phyloP scores from a whole-genome alignment of 2,113 vertebrate species.

The Oncorhynchus clarkii region DNA sequence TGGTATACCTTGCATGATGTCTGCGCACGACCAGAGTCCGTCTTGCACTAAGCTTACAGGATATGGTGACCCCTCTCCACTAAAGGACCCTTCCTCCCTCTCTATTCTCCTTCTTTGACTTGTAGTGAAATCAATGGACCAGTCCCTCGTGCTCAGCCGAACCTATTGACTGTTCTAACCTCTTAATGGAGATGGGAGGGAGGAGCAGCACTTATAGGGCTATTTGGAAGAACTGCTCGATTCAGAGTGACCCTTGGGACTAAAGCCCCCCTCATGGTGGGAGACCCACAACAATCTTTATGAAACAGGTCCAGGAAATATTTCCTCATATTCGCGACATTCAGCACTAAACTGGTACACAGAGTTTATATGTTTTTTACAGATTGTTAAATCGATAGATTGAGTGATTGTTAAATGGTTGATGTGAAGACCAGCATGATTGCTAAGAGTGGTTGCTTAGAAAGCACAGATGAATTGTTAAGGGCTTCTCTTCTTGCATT shows the following conservation, averaged over 20 bases:
- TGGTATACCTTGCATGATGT: too few relatives aligned
- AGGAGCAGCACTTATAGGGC: conserved; percentile 69
- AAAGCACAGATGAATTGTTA: too few relatives aligned
- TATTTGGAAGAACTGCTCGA: conserved; percentile 63
- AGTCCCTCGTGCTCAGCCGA: conserved; percentile 54
- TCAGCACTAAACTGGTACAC: neutral
- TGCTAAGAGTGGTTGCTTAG: too few relatives aligned
- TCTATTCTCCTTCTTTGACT: conserved; percentile 31
- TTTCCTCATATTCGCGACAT: neutral
- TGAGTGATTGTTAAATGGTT: neutral
- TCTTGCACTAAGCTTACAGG: too few relatives aligned
- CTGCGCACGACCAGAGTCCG: too few relatives aligned
- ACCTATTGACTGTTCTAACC: conserved; percentile 69
- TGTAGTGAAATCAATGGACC: conserved; percentile 64
- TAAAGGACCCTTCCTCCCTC: neutral
- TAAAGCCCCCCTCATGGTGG: neutral
- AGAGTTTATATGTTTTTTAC: neutral
- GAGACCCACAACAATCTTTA: neutral
- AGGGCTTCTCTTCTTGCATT: neutral
- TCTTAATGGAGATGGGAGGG: conserved; percentile 69
- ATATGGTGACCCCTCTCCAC: neutral
- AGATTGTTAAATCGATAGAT: neutral
- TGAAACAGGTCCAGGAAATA: neutral
- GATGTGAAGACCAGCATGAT: neutral
- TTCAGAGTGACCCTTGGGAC: conserved; percentile 6